Conservation (phyloP, 2,888 invertebrate species). For the Troglohyphantes excavatus region DNA sequence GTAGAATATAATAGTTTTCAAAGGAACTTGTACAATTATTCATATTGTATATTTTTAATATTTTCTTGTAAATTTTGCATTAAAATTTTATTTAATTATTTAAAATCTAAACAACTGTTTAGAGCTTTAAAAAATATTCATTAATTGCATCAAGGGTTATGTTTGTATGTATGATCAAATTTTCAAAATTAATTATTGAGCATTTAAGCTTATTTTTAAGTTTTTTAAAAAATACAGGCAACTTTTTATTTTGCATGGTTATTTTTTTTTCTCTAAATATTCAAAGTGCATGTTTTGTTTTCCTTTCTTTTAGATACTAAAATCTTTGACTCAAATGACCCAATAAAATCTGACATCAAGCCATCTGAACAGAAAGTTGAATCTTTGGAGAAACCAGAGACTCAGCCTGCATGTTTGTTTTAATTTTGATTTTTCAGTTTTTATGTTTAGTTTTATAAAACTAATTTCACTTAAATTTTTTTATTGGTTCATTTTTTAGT, state of each 20-base stretch:
- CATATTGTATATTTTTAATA: too few relatives aligned
- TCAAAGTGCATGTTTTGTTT: slow-evolving; percentile 51
- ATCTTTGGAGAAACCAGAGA: slow-evolving; percentile 29
- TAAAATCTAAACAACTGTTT: too few relatives aligned
- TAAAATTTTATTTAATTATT: too few relatives aligned
- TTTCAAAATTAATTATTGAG: too few relatives aligned
- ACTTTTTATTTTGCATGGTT: slow-evolving; percentile 30
- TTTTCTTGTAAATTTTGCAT: too few relatives aligned
- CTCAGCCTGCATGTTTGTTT: slow-evolving; percentile 63
- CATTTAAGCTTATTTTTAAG: not conserved
- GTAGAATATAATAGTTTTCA: too few relatives aligned
- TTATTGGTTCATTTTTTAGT: not conserved
- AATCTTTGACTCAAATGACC: slow-evolving; percentile 35
- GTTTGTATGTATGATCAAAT: too few relatives aligned
- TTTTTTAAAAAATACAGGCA: not conserved
- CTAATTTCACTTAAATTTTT: not conserved
- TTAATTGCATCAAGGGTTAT: too few relatives aligned
- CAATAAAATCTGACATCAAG: slow-evolving; percentile 42
- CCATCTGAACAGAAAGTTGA: slow-evolving; percentile 42
- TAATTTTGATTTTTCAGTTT: slow-evolving; percentile 26
- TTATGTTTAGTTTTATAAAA: not conserved
- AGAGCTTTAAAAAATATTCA: too few relatives aligned
- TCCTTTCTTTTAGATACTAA: slow-evolving; percentile 66
- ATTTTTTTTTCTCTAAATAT: not conserved
- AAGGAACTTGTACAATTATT: too few relatives aligned